Percentiles rank a stretch among this genome's conserved stretches.
These are phyloP conservation scores for Lycaena phlaeas DNA, from an alignment of 2,888 invertebrate species.

Conservation along the genomic window DNA sequence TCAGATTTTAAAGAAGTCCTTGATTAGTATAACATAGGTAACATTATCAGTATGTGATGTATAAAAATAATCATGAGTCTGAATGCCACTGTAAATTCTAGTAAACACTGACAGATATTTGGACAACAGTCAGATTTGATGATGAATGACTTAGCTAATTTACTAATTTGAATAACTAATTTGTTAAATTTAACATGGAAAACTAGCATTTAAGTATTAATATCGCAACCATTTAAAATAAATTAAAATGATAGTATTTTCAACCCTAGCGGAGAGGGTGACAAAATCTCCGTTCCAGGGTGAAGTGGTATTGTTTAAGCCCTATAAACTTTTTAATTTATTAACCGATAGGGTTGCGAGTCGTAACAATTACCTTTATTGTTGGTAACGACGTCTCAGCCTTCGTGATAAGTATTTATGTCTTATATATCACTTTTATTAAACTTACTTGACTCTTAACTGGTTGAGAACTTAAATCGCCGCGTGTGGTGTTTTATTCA, in stretches of 20 bases:
- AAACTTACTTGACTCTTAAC: constrained; percentile 16
- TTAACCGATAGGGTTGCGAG: constrained; percentile 63
- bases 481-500: constrained; percentile 5
- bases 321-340: constrained; percentile 68
- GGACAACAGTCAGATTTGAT: too few relatives aligned
- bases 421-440: constrained; percentile 54
- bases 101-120: too few relatives aligned
- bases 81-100: too few relatives aligned
- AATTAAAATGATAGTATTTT: neutral
- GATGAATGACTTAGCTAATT: too few relatives aligned
- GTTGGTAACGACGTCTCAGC: constrained; percentile 69
- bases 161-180: too few relatives aligned
- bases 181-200: neutral
- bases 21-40: too few relatives aligned
- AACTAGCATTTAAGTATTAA: neutral
- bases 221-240: neutral
- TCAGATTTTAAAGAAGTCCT: too few relatives aligned
- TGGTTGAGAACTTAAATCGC: constrained; percentile 1
- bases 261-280: constrained; percentile 38
- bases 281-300: constrained; percentile 54
- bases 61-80: too few relatives aligned
- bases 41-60: too few relatives aligned
- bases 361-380: constrained; percentile 73
- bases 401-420: constrained; percentile 68
- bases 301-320: constrained; percentile 63